phyloP scores from a whole-genome alignment of 2,113 vertebrate genomes.

The Saimiri boliviensis region DNA sequence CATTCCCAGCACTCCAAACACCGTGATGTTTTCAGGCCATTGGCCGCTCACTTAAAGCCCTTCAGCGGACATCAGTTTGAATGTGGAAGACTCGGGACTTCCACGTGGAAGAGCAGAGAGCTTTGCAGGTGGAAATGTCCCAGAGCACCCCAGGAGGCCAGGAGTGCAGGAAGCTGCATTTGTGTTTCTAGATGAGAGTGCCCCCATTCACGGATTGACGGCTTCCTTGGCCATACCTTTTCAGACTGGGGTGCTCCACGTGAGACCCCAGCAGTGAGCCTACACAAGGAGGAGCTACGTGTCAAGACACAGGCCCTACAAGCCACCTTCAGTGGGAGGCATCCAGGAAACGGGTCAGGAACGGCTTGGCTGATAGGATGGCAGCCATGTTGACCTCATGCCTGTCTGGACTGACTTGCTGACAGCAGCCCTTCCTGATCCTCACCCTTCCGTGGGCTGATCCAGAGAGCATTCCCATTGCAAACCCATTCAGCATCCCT shows the following conservation, averaged over 20 bases:
- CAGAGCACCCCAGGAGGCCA: neutral
- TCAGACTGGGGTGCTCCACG: too few species aligned
- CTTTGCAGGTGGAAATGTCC: accelerated
- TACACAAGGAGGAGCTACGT: neutral
- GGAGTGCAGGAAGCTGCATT: neutral
- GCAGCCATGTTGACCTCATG: accelerated
- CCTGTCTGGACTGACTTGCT: neutral
- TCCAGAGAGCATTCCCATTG: neutral
- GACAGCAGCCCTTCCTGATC: accelerated
- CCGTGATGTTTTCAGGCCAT: accelerated
- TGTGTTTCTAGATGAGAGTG: neutral
- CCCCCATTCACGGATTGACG: accelerated
- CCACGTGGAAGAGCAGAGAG: too few species aligned
- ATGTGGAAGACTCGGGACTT: too few species aligned
- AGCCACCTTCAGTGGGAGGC: neutral
- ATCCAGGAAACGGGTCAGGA: neutral
- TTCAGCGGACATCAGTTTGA: accelerated
- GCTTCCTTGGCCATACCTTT: neutral
- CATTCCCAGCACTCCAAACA: neutral
- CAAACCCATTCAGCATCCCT: neutral
- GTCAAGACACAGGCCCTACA: neutral
- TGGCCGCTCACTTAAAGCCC: too few species aligned
- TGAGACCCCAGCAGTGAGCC: neutral
- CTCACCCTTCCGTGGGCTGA: accelerated
- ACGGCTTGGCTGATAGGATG: neutral